Base-by-base conservation (phyloP, 2,888 invertebrate genomes). In the Notocelia uddmanniana region DNA sequence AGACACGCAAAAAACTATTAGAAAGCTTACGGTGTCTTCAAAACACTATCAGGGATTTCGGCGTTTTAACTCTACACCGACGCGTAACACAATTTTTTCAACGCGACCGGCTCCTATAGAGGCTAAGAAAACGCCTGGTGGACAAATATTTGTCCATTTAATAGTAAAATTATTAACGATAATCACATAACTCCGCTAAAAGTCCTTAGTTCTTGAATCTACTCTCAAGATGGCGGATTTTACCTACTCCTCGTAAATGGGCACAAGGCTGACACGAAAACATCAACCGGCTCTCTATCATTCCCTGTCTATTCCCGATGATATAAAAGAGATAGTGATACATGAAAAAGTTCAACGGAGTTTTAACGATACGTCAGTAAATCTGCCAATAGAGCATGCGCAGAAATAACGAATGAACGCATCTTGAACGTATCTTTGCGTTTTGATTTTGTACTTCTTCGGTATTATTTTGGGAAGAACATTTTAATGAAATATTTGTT, bases 201-300 rank as follows among this genome's bases (percentile, higher is more conserved):
- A 92, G 90, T 93, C 91, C 90, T 89, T 88, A 94, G 94, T 94
- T 94, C 94, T 94, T 94, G 91, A 94, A 94, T 94, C 93, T 91
- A 92, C 92, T 95, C 95, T 94, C 95, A 95, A 95, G 94, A 95
- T 95, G 95, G 95, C 95, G 94, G 94, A 94, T 90, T 92, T 93
- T 93, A 93, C 92, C 91, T 91, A 93, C 92, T 90, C 91, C 89
- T 92, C 91, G 90, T 90, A 92, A 93, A 94, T 93, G 93, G 91
- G 93, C 88, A 93, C 94, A 94, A 94, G 92, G 94, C 94, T 93
- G 94, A 92, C 94, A 93, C 93, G 92, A 93, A 93, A 93, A 93
- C 92, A 93, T 93, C 91, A 92, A 92, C 92, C 89, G 90, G 90
- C 92, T 88, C 91, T 91, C 85, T 88, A 86, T 87, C 89, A 87